These are phyloP conservation scores for Ectemnius continuus DNA, from an alignment of 2,888 invertebrate genomes.

Conservation along the genomic window DNA sequence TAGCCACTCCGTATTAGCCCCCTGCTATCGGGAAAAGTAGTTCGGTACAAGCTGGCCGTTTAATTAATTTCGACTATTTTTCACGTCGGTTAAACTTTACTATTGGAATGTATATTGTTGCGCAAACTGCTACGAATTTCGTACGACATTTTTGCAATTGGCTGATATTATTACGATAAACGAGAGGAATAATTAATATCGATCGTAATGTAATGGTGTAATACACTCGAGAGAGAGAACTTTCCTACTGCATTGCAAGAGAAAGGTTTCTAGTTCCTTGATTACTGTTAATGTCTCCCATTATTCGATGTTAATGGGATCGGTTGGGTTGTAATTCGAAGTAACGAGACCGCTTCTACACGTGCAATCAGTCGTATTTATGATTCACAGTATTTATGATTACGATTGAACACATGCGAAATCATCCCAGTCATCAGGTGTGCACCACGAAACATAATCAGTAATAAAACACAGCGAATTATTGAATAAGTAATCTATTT, in stretches of 20 bases:
- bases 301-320: background rate
- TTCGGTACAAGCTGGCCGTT: too few species aligned
- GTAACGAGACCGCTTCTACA: constrained; percentile 3
- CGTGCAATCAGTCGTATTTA: background rate
- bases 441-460: too few species aligned
- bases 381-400: too few species aligned
- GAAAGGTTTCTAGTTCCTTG: background rate
- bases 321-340: background rate
- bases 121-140: too few species aligned
- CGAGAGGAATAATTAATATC: background rate
- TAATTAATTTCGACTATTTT: too few species aligned
- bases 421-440: too few species aligned
- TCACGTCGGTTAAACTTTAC: too few species aligned
- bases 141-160: background rate
- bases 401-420: background rate
- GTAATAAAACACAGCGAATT: too few species aligned
- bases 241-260: background rate
- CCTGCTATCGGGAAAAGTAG: too few species aligned
- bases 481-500: background rate
- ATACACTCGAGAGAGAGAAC: background rate
- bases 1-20: too few species aligned
- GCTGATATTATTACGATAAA: background rate
- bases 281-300: background rate
- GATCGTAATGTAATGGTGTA: background rate
- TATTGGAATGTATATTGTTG: too few species aligned